Evolutionary conservation across 2,888 invertebrate genomes (phyloP).

Genomic region (Apodemia duryi): DNA sequence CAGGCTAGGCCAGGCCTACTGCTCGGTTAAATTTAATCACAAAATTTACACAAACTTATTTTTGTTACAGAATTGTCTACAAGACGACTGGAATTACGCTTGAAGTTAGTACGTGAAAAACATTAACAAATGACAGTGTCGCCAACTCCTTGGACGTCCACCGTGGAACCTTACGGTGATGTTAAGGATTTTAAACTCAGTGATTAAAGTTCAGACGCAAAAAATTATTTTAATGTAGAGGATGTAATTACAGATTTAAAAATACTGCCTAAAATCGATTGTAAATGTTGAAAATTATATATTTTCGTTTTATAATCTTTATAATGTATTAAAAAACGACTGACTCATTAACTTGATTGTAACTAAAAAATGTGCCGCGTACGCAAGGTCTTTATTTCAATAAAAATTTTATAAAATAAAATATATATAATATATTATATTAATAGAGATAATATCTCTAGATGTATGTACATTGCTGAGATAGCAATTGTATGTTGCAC

Average conservation of each 20-base stretch:
- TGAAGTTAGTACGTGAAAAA: background rate
- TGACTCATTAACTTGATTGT: too few relatives aligned
- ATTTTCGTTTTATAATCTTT: background rate
- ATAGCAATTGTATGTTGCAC: too few relatives aligned
- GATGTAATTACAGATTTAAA: background rate
- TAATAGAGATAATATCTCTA: too few relatives aligned
- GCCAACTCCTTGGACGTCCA: background rate
- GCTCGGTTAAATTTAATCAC: background rate
- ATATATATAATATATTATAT: too few relatives aligned
- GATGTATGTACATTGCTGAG: too few relatives aligned
- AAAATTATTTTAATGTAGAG: background rate
- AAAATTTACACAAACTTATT: background rate
- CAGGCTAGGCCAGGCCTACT: constrained; percentile 48
- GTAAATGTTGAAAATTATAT: background rate
- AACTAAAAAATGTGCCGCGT: too few relatives aligned
- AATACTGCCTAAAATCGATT: background rate
- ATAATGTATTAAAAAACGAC: too few relatives aligned
- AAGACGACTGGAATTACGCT: background rate
- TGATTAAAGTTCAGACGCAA: constrained; percentile 7
- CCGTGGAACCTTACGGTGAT: background rate
- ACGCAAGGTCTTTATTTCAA: too few relatives aligned
- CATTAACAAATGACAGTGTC: background rate
- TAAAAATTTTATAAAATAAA: too few relatives aligned
- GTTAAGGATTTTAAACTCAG: background rate
- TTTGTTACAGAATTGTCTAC: background rate